phyloP scores from a whole-genome alignment of 2,797 vertebrate genomes.

The Lacerta agilis region DNA sequence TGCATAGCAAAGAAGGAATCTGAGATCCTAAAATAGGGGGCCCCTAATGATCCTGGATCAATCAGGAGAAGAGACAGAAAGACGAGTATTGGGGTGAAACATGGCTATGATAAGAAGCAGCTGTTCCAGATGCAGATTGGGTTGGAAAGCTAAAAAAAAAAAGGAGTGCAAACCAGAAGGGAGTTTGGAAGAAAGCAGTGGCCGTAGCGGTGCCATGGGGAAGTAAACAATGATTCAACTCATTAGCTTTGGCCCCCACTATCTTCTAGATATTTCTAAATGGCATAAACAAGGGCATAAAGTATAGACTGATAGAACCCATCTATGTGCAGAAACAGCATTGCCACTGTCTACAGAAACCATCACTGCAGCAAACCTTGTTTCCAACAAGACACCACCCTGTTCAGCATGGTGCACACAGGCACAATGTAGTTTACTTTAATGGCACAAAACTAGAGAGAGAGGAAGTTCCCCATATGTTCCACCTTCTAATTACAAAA shows the following conservation, averaged over 20 bases:
- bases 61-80: not conserved
- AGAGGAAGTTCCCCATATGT: slow-evolving; percentile 69
- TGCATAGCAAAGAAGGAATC: not conserved
- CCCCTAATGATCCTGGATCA: not conserved
- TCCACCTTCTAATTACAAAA: slow-evolving; percentile 74
- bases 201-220: not conserved
- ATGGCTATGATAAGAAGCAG: not conserved
- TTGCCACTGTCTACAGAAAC: not conserved
- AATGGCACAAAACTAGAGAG: slow-evolving; percentile 56
- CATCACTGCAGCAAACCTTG: not conserved
- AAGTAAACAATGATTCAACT: not conserved
- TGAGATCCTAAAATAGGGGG: not conserved
- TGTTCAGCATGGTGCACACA: not conserved
- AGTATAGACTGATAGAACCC: not conserved
- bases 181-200: not conserved
- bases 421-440: slow-evolving; percentile 39
- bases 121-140: not conserved
- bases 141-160: not conserved
- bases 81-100: not conserved
- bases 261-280: not conserved
- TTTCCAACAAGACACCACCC: not conserved
- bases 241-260: not conserved
- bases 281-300: not conserved
- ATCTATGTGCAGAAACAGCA: not conserved
- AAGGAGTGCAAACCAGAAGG: not conserved